Base-by-base conservation (phyloP, 2,888 invertebrate genomes). In the Cordilura impudica region DNA sequence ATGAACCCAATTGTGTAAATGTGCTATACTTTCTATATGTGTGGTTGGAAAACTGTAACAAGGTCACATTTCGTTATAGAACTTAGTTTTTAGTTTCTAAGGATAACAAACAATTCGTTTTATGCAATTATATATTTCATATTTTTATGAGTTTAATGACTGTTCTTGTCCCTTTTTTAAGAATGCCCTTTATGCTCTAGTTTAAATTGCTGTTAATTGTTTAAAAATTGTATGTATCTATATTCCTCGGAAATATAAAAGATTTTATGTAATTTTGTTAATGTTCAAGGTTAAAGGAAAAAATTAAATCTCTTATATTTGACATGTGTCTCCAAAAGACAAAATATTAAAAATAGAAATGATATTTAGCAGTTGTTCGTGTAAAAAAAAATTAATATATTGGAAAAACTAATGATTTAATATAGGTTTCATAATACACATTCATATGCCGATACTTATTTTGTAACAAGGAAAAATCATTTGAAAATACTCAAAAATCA, bases 21-120 rank as follows among this genome's bases (percentile, higher is more conserved):
- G 47, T 56, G n/a, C n/a, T n/a, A n/a, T n/a, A n/a, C n/a, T n/a
- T n/a, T n/a, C n/a, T n/a, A n/a, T n/a, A n/a, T n/a, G 61, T 67
- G 78, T 75, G 71, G 61, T 75, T 75, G 61, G 21, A 19, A 65
- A 74, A 67, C 21, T 79, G 51, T 75, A 56, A 19, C 79, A 75
- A 79, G 79, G 79, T 71, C 79, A 75, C 1, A 14, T 7, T 31
- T 23, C 2, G 23, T 51, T 8, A 10, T 49, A 6, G 26, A 23
- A 23, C 18, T 26, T 4, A 26, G 16, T 39, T 7, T 10, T 56
- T 19, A 65, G 23, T 39, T 49, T 65, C 14, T 12, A 56, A 70
- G 2, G 4, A 29, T 21, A 19, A 18, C 7, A 39, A 56, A 21
- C 18, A 45, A 56, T 54, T 63, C n/a, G 63, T 63, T n/a, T 26